Conservation (phyloP, 1,140 invertebrate species). For the Hormaphis cornu region DNA sequence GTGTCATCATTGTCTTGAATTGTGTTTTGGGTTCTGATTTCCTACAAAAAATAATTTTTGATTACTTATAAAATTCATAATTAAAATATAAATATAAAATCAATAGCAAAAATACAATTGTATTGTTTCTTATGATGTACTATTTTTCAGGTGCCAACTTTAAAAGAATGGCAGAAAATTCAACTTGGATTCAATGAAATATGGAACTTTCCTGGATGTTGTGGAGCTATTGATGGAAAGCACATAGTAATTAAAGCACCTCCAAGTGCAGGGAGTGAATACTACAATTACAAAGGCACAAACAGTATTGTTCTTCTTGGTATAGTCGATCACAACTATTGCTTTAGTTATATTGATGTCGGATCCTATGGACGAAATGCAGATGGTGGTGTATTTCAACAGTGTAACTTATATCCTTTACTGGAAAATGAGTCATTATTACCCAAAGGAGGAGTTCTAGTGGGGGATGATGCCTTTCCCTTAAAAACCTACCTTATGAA, state of each 20-base stretch:
- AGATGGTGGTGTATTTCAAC: constrained; percentile 40
- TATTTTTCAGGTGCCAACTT: constrained; percentile 32
- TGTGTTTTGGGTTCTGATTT: background rate
- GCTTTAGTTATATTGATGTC: constrained; percentile 38
- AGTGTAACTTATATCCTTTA: constrained; percentile 14
- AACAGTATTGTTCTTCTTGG: constrained; percentile 44
- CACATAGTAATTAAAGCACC: constrained; percentile 44
- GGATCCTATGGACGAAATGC: constrained; percentile 39
- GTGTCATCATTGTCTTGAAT: background rate
- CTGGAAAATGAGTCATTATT: constrained; percentile 3
- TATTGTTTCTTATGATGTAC: constrained; percentile 13
- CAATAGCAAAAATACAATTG: background rate
- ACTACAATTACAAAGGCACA: constrained; percentile 47
- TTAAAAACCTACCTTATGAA: constrained; percentile 41
- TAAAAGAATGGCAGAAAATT: constrained; percentile 38
- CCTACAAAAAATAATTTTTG: background rate
- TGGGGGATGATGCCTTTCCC: constrained; percentile 39
- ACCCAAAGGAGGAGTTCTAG: background rate
- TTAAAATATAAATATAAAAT: background rate
- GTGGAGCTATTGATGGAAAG: constrained; percentile 45
- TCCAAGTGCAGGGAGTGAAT: constrained; percentile 40
- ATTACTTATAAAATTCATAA: too few relatives aligned
- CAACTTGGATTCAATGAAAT: constrained; percentile 40
- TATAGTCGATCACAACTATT: constrained; percentile 40
- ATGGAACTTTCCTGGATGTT: constrained; percentile 46